These are phyloP conservation scores for Trilocha varians DNA, from an alignment of 2,888 invertebrate species.

Conservation along the genomic window DNA sequence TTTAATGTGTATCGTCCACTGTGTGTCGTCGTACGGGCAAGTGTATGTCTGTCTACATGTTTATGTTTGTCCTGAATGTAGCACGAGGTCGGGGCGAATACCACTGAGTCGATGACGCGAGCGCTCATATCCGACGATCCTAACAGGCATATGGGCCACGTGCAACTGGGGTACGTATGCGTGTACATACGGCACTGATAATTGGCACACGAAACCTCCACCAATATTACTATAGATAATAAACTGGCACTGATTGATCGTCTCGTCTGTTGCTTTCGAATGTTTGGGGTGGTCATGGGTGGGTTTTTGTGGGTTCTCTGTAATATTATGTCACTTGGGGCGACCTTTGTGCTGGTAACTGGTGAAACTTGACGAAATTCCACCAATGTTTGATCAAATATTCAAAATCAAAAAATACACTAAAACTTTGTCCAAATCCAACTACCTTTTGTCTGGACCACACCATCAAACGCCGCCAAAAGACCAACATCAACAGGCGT, in stretches of 20 bases:
- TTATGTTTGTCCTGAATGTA: constrained; percentile 78
- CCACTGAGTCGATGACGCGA: constrained; percentile 96
- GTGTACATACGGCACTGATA: constrained; percentile 60
- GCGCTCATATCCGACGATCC: constrained; percentile 95
- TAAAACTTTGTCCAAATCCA: too few relatives aligned
- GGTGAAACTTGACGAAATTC: background rate
- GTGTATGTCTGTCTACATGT: constrained; percentile 56
- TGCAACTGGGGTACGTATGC: constrained; percentile 95
- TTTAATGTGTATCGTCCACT: constrained; percentile 30
- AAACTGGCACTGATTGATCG: constrained; percentile 5
- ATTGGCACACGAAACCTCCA: constrained; percentile 27
- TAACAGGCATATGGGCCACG: constrained; percentile 91
- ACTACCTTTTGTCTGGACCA: too few relatives aligned
- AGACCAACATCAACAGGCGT: background rate
- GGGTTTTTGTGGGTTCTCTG: too few relatives aligned
- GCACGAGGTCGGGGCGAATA: constrained; percentile 93
- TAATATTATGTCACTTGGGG: background rate
- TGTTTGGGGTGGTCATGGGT: too few relatives aligned
- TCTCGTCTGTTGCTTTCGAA: background rate
- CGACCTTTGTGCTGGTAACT: constrained; percentile 3
- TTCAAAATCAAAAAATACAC: too few relatives aligned
- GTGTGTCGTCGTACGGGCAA: constrained; percentile 48
- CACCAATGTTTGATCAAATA: background rate
- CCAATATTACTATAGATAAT: background rate
- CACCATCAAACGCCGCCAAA: constrained; percentile 1